Evolutionary conservation across 2,888 invertebrate genomes (phyloP).

Genomic region (Heliconius sara): DNA sequence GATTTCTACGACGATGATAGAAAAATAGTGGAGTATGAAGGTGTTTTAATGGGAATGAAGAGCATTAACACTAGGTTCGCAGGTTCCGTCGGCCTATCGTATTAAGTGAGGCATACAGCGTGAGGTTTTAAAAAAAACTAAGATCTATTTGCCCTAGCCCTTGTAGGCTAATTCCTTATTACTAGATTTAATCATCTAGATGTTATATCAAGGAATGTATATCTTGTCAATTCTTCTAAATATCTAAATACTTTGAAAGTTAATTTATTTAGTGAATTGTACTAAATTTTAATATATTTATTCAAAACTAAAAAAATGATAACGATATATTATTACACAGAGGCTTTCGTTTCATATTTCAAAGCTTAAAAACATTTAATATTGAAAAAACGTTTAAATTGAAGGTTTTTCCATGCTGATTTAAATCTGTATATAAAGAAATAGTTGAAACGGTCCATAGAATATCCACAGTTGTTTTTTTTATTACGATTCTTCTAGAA

Average conservation of each 20-base stretch:
- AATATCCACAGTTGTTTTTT: not conserved
- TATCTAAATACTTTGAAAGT: too few species aligned
- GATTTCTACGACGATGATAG: not conserved
- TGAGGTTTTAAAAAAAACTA: too few species aligned
- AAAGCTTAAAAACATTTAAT: not conserved
- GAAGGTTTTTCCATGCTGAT: not conserved
- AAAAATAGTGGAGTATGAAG: not conserved
- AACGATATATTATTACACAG: not conserved
- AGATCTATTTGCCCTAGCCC: too few species aligned
- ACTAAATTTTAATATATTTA: too few species aligned
- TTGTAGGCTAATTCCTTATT: too few species aligned
- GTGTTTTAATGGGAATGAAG: too few species aligned
- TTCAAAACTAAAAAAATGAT: not conserved
- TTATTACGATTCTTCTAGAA: conserved; percentile 1
- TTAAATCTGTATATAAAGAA: not conserved
- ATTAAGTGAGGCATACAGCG: not conserved
- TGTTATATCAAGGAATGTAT: too few species aligned
- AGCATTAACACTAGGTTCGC: not conserved
- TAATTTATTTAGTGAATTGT: too few species aligned
- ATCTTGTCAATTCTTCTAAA: too few species aligned
- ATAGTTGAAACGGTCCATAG: conserved; percentile 3
- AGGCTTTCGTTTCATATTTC: not conserved
- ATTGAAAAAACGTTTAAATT: not conserved
- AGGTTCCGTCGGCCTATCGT: not conserved
- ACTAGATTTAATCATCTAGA: too few species aligned